Evolutionary conservation across 2,113 vertebrate species (phyloP).

Genomic region (Solea solea): DNA sequence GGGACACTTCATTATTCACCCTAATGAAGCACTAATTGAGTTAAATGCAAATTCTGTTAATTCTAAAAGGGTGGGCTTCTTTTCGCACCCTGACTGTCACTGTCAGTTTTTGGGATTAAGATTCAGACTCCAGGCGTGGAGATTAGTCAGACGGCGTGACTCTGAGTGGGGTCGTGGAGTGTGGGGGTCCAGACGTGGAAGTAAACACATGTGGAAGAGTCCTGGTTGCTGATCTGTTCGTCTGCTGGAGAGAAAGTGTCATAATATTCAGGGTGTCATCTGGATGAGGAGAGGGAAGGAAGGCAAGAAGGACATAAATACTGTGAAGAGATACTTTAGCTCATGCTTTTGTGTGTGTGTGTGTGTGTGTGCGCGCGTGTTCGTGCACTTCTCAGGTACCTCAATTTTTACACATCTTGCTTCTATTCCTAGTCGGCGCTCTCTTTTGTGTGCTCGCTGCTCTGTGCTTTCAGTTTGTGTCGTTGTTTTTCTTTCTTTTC

Average conservation of each 20-base stretch:
- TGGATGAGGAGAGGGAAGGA: background rate
- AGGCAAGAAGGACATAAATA: slow-evolving; percentile 7
- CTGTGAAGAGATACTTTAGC: background rate
- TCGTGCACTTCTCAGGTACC: slow-evolving; percentile 9
- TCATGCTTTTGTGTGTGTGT: slow-evolving; percentile 7
- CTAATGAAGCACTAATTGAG: slow-evolving; percentile 56
- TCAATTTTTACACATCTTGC: slow-evolving; percentile 2
- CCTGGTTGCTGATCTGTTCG: slow-evolving; percentile 15
- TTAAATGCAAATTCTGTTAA: slow-evolving; percentile 53
- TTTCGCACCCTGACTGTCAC: slow-evolving; percentile 7
- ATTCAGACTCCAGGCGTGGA: slow-evolving; percentile 15
- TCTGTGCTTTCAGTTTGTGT: slow-evolving; percentile 62
- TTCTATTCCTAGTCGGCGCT: slow-evolving; percentile 40
- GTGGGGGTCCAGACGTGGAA: background rate
- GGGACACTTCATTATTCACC: slow-evolving; percentile 59
- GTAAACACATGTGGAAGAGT: background rate
- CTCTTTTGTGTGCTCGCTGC: slow-evolving; percentile 67
- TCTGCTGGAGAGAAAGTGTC: background rate
- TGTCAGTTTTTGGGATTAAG: slow-evolving; percentile 14
- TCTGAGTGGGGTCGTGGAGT: too few species aligned
- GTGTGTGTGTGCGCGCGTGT: background rate
- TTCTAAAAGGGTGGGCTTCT: slow-evolving; percentile 12
- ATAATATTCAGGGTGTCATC: background rate
- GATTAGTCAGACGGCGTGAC: background rate
- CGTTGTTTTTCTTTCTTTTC: slow-evolving; percentile 2